phyloP scores from a whole-genome alignment of 2,888 invertebrate species.

The Erebia aethiops region DNA sequence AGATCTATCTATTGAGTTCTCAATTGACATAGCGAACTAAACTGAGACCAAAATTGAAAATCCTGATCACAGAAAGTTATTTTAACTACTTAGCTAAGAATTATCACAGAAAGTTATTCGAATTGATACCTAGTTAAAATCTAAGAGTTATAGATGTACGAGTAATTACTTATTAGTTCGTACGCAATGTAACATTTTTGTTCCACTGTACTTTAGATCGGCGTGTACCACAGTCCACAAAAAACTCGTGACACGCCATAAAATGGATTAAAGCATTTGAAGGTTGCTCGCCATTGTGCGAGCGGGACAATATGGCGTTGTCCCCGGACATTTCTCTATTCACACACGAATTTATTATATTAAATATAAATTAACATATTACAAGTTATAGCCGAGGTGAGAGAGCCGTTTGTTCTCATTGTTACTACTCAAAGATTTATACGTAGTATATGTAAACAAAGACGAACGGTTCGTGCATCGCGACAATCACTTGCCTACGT shows the following conservation, averaged over 20 bases:
- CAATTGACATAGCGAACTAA: too few relatives aligned
- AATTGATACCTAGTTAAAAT: too few relatives aligned
- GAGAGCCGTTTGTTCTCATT: slow-evolving; percentile 64
- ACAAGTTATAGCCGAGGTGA: slow-evolving; percentile 61
- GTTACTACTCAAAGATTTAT: slow-evolving; percentile 71
- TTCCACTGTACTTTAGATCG: slow-evolving; percentile 40
- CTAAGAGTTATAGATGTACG: too few relatives aligned
- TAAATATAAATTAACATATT: slow-evolving; percentile 81
- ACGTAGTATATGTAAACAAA: slow-evolving; percentile 69
- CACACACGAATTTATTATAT: slow-evolving; percentile 71
- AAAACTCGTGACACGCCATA: slow-evolving; percentile 75
- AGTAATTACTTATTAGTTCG: not conserved
- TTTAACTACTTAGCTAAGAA: not conserved
- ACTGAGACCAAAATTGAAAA: too few relatives aligned
- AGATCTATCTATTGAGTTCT: too few relatives aligned
- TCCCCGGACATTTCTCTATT: slow-evolving; percentile 60
- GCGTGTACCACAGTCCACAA: slow-evolving; percentile 43
- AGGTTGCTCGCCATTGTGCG: slow-evolving; percentile 55
- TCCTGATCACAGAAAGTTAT: not conserved
- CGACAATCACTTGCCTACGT: slow-evolving; percentile 22
- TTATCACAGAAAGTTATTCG: too few relatives aligned
- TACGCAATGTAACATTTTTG: not conserved
- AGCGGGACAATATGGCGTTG: slow-evolving; percentile 50
- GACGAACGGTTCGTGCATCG: slow-evolving; percentile 36
- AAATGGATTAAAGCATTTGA: slow-evolving; percentile 77